phyloP scores from a whole-genome alignment of 2,797 vertebrate genomes.

The Macropus fuliginosus region DNA sequence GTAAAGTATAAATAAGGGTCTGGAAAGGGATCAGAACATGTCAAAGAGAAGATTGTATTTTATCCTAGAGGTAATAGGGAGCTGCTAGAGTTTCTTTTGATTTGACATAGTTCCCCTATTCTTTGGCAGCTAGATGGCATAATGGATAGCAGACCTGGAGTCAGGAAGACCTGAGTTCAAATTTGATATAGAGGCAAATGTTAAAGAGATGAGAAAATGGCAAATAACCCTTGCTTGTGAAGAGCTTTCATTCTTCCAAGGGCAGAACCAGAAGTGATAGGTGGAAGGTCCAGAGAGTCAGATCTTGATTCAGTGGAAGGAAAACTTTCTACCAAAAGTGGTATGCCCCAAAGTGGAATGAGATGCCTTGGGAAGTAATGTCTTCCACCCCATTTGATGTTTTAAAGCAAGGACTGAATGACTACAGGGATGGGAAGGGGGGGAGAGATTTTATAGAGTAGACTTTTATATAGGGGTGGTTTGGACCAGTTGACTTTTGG shows the following conservation, averaged over 20 bases:
- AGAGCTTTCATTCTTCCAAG: not conserved
- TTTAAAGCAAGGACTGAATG: not conserved
- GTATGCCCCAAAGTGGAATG: not conserved
- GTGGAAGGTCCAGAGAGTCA: not conserved
- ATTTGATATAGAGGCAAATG: not conserved
- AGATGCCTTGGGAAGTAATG: not conserved
- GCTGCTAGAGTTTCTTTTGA: no score
- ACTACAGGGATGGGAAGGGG: not conserved
- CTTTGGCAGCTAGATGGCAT: no score
- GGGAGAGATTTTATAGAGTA: not conserved
- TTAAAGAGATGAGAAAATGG: not conserved
- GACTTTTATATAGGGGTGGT: not conserved
- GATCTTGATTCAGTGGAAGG: not conserved
- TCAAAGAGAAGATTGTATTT: no score
- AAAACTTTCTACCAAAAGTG: not conserved
- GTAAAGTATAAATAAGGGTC: no score
- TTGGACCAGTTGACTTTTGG: not conserved
- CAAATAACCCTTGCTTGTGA: not conserved
- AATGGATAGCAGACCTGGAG: no score
- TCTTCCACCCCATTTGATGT: not conserved
- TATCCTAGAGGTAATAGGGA: no score
- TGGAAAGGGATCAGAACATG: no score
- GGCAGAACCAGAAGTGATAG: not conserved
- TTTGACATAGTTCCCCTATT: no score
- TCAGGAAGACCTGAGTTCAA: no score